phyloP scores from a whole-genome alignment of 2,113 vertebrate genomes.

The Tylochromis polylepis region DNA sequence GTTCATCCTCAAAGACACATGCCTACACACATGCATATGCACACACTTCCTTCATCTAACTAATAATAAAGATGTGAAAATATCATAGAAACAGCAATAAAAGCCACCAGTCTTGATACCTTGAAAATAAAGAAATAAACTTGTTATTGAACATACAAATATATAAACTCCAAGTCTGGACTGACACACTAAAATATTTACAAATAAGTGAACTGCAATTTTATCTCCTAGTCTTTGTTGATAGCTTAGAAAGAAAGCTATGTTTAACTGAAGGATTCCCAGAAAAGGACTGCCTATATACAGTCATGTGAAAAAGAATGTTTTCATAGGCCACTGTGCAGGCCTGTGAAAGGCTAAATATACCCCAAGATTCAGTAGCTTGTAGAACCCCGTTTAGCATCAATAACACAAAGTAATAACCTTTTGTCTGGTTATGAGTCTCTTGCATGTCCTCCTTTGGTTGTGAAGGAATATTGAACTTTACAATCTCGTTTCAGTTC shows the following conservation, averaged over 20 bases:
- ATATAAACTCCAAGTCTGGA: background rate
- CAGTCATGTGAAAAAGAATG: too few relatives aligned
- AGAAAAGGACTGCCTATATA: too few relatives aligned
- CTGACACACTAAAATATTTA: background rate
- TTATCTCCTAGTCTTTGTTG: background rate
- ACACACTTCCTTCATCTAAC: background rate
- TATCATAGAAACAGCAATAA: background rate
- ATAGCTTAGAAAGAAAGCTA: background rate
- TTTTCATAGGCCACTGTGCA: too few relatives aligned
- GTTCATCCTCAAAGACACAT: background rate
- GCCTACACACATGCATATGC: background rate
- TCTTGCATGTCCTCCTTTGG: too few relatives aligned
- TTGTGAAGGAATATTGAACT: background rate
- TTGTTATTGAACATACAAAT: background rate
- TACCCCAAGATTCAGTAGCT: too few relatives aligned
- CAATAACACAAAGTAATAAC: too few relatives aligned
- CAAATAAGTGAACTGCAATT: background rate
- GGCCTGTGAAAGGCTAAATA: too few relatives aligned
- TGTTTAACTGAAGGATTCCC: background rate
- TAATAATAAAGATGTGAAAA: background rate
- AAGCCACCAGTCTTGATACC: background rate
- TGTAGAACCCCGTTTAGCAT: too few relatives aligned
- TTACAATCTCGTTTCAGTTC: background rate
- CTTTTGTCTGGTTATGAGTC: too few relatives aligned
- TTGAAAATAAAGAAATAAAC: background rate